phyloP scores from a whole-genome alignment of 2,113 vertebrate species.

The Crotalus viridis region DNA sequence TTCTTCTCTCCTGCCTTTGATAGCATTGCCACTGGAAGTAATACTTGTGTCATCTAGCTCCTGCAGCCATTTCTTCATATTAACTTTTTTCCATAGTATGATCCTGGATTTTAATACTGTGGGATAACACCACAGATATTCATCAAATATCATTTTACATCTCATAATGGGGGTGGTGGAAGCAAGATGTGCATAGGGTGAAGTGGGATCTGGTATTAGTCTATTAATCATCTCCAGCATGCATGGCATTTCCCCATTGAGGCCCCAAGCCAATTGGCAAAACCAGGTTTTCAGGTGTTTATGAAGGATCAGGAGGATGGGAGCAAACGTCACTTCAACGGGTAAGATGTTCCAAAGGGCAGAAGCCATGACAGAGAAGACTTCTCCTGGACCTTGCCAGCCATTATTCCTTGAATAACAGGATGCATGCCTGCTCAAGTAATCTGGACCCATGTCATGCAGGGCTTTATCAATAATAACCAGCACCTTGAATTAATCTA shows the following conservation, averaged over 20 bases:
- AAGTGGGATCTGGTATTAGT: background rate
- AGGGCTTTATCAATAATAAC: background rate
- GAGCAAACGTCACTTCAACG: too few species aligned
- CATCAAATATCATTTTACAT: background rate
- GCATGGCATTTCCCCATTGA: background rate
- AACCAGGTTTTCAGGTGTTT: too few species aligned
- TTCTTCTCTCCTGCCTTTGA: background rate
- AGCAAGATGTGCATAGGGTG: background rate
- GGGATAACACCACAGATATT: background rate
- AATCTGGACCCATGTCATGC: background rate
- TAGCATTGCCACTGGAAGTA: background rate
- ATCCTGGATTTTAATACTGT: background rate
- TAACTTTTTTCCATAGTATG: background rate
- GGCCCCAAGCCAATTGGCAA: too few species aligned
- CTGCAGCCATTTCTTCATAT: background rate
- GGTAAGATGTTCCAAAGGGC: background rate
- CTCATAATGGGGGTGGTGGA: background rate
- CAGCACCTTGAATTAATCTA: background rate
- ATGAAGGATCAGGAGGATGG: too few species aligned
- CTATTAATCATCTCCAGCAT: background rate
- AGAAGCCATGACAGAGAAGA: background rate
- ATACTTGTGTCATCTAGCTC: background rate
- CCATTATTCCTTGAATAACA: background rate
- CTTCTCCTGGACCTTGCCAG: background rate
- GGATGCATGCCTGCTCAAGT: background rate